Evolutionary conservation across 2,888 invertebrate species (phyloP).

Genomic region (Melieria crassipennis): DNA sequence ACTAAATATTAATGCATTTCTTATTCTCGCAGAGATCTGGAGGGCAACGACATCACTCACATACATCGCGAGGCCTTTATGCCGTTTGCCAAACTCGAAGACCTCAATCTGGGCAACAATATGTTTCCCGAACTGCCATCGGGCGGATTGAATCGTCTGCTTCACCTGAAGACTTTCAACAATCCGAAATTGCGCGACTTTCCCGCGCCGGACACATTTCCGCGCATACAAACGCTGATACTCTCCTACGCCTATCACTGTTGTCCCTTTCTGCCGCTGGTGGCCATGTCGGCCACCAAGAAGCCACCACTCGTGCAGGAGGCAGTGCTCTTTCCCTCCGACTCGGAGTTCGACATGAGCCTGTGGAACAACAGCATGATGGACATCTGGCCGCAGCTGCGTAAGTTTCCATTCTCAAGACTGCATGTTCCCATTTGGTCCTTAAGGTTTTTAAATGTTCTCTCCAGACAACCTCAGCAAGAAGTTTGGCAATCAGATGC

Average conservation of each 20-base stretch:
- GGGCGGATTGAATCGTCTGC: slow-evolving; percentile 79
- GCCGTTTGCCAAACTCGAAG: slow-evolving; percentile 80
- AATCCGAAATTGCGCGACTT: slow-evolving; percentile 89
- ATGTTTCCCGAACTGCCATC: slow-evolving; percentile 84
- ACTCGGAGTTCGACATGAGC: slow-evolving; percentile 76
- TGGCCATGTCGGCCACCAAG: slow-evolving; percentile 68
- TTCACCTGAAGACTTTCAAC: slow-evolving; percentile 91
- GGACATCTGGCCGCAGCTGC: slow-evolving; percentile 84
- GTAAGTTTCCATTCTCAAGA: slow-evolving; percentile 69
- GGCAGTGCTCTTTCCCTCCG: slow-evolving; percentile 76
- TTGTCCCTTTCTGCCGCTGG: slow-evolving; percentile 84
- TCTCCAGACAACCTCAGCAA: slow-evolving; percentile 75
- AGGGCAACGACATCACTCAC: slow-evolving; percentile 83
- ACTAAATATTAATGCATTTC: neutral
- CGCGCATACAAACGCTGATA: slow-evolving; percentile 82
- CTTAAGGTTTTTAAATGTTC: neutral
- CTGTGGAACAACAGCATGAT: slow-evolving; percentile 83
- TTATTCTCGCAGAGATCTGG: slow-evolving; percentile 78
- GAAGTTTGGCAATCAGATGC: slow-evolving; percentile 76
- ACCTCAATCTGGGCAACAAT: slow-evolving; percentile 94
- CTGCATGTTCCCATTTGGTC: neutral
- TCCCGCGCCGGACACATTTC: slow-evolving; percentile 87
- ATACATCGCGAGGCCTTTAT: slow-evolving; percentile 89
- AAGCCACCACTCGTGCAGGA: slow-evolving; percentile 69
- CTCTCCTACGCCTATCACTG: slow-evolving; percentile 97